Base-by-base conservation (phyloP, 1,140 invertebrate genomes). In the Coelopa frigida region DNA sequence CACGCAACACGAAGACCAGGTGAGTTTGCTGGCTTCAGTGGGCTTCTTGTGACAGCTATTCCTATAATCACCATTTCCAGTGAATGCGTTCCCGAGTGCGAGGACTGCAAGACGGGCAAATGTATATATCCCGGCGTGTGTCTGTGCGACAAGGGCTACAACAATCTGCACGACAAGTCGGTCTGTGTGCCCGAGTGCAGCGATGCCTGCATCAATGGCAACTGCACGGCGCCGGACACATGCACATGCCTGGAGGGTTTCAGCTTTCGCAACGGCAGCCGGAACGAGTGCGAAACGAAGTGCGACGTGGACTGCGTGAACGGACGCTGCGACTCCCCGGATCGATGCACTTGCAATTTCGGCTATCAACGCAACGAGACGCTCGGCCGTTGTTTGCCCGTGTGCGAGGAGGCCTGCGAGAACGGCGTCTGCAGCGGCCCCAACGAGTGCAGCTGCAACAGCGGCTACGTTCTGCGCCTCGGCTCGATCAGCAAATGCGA, bases 351-450 rank as follows among this genome's bases (percentile, higher is more conserved):
- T 6, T 82, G 79, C 50, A 73, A 73, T 55, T 59, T 69, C n/a
- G 78, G 76, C 39, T 78, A 77, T 48, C 43, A 50, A 10, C 48
- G 49, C 10, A 45, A 56, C 23, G 75, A 78, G 44, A 50, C 50
- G 15, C 57, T 74, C 46, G 46, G 24, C 41, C 36, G 70, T 52
- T 80, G 78, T 50, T 37, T 70, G 31, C 75, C 78, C 11, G 53
- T 73, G 5, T 83, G 80, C 56, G 71, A 75, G 15, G 71, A 74
- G 12, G 66, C 71, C 0, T 81, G 79, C 55, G 54, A 70, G n/a
- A 77, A 81, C 51, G 79, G 79, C 2, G 63, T 76, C 4, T 83
- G 80, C 49, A 74, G 74, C 3, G 72, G 58, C 3, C 77, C 78
- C 3, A 72, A 78, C 51, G 61, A 73, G 33, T 79, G 78, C 47